Evolutionary conservation across 2,888 invertebrate genomes (phyloP), one percentile per base, ranked within the genome.

Genomic region (Hololepta plana): DNA sequence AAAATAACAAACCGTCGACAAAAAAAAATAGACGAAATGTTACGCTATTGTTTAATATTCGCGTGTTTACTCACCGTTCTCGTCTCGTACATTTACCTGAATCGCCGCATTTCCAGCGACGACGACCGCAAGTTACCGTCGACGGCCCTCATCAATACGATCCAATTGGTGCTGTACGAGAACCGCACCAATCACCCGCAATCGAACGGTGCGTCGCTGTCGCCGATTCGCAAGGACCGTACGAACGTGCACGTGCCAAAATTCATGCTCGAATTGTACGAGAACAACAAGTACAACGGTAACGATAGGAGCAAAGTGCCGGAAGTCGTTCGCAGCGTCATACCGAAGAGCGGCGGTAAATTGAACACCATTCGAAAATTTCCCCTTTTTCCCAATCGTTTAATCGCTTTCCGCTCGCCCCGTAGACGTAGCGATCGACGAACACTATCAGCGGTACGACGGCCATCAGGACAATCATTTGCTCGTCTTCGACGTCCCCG

Each of bases 231-330:
- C n/a, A n/a, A n/a, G 38, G 28, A 37, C 42, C n/a, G n/a, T n/a
- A n/a, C n/a, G n/a, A n/a, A n/a, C n/a, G n/a, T n/a, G 21, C 53
- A 55, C 28, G 43, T 55, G 7, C 53, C 53, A 0, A 53, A 53
- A 34, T 51, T 52, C 35, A 55, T 55, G 54, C 29, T 55, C 28
- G 52, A 55, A 30, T 37, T 55, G 29, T 55, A 53, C 30, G 50
- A 49, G 39, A 38, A 32, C 4, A 34, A 32, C 14, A 29, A 37
- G 11, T 35, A 35, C 25, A 36, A 37, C 7, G 34, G 31, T 1
- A 38, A 39, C 14, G 31, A 34, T 27, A 32, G 34, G 3, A 35
- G 30, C n/a, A n/a, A n/a, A n/a, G n/a, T n/a, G 9, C 46, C 51
- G 4, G 53, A 53, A 42, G 41, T 55, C 20, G 53, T 55, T 2